Evolutionary conservation across 2,113 vertebrate genomes (phyloP), one percentile per base, ranked within the genome.

Genomic region (Eubucco bourcierii): DNA sequence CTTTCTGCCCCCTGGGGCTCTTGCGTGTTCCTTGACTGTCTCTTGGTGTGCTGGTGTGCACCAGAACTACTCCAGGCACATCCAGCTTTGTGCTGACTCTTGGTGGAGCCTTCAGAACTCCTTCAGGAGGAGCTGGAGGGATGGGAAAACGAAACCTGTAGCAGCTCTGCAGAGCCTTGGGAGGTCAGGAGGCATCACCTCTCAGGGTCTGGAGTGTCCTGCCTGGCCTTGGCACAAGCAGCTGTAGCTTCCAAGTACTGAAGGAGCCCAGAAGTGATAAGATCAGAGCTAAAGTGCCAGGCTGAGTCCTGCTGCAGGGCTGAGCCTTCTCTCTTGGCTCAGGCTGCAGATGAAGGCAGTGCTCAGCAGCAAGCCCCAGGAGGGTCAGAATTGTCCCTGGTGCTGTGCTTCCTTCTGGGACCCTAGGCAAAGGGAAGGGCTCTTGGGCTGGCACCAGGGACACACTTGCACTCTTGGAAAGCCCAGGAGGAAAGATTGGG

Each of bases 381-480:
- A 82, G 19, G 34, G 55, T 7, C 25, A 31, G 39, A 61, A 44
- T 59, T 59, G 10, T 76, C 34, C 19, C 60, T 27, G 66, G 41
- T 1, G 3, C 19, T 58, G 33, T n/a, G 21, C 9, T 66, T 41
- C 33, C 4, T 12, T 46, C 31, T 46, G 60, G 27, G 12, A 19
- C 25, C 73, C 7, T 5, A 6, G 7, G 9, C 27, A 9, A 41
- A 33, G 20, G 0, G 1, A 20, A 13, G 10, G 6, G 8, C 3
- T 5, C 47, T 23, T 0, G 2, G 28, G 17, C 34, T 46, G 64
- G 15, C n/a, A 52, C 15, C 14, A 11, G 15, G 52, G 16, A 4
- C 3, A 4, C 0, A 1, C 1, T 59, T 5, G 31, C 4, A 1
- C 66, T 37, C 8, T 13, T 46, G 20, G n/a, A 25, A 56, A 66